Evolutionary conservation across 2,797 vertebrate genomes (phyloP), one percentile per base, ranked within the genome.

Genomic region (Halcyon chelicuti): DNA sequence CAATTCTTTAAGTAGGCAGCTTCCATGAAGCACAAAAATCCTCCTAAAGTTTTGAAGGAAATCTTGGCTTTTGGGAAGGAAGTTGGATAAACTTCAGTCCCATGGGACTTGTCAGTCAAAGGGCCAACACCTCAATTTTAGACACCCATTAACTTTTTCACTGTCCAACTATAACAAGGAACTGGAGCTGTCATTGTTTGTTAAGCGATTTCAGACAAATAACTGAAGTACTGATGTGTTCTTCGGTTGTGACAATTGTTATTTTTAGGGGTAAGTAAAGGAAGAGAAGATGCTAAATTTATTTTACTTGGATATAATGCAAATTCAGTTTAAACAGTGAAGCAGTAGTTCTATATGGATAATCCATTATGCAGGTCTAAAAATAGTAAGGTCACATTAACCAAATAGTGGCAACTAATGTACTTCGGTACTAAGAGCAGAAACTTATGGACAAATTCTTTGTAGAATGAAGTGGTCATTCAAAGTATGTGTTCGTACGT

Each of bases 141-240:
- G 74, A 89, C 18, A 83, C 8, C 9, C 18, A 88, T 93, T 73
- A 88, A 70, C 55, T 72, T 91, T 73, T 93, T 94, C 49, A 46
- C 28, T 73, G 63, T 77, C 79, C 77, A 92, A 8, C 91, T 94
- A 95, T 79, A 94, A 92, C 55, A 88, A 73, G 46, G 10, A 93
- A 60, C 39, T 60, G 20, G 40, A 89, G n/a, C 40, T 96, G 68
- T 86, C 71, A 62, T 19, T 90, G 61, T 47, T 77, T 92, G 67
- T 51, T 58, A 86, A 94, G 71, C 92, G 79, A 96, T 86, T 85
- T 96, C 77, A 92, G 44, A 90, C 92, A 92, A 71, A 91, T 52
- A 92, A 63, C 76, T 65, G 58, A 88, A 75, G 61, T 76, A 55
- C 18, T 71, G 14, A 40, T 73, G 54, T 31, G 9, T 75, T 96